phyloP scores from a whole-genome alignment of 2,888 invertebrate genomes.

The Cistogaster globosa region DNA sequence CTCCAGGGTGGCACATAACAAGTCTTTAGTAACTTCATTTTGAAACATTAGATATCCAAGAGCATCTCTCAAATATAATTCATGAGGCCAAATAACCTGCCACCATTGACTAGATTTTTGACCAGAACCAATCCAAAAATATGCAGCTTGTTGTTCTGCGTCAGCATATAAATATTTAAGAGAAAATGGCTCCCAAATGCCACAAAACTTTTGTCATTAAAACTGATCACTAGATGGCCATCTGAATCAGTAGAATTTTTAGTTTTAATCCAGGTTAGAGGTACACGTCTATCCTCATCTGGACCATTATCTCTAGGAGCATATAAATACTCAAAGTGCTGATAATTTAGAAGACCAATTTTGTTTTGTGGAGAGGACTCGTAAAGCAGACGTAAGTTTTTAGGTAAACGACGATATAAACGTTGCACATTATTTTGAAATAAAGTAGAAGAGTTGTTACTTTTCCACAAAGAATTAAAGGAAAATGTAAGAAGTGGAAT shows the following conservation, averaged over 20 bases:
- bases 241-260: constrained; percentile 71
- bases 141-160: constrained; percentile 12
- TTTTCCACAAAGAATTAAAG: too few species aligned
- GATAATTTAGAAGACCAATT: constrained; percentile 61
- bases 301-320: constrained; percentile 69
- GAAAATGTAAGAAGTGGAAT: too few species aligned
- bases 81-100: constrained; percentile 51
- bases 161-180: constrained; percentile 62
- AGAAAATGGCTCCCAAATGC: constrained; percentile 60
- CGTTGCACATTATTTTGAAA: too few species aligned
- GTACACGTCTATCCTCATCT: constrained; percentile 54
- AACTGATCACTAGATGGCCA: constrained; percentile 44
- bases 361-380: background rate
- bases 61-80: background rate
- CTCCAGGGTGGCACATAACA: constrained; percentile 48
- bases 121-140: constrained; percentile 42
- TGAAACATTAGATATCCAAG: constrained; percentile 24
- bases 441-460: background rate
- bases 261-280: constrained; percentile 67
- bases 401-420: constrained; percentile 41
- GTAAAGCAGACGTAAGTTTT: constrained; percentile 45
- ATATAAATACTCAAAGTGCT: constrained; percentile 68
- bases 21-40: constrained; percentile 29
- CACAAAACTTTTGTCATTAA: constrained; percentile 29
- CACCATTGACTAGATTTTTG: constrained; percentile 61